A percentile compares a stretch with the other conserved stretches of the same genome.
Evolutionary conservation across 2,797 vertebrate species (phyloP).

Genomic region (Ataeniobius toweri): DNA sequence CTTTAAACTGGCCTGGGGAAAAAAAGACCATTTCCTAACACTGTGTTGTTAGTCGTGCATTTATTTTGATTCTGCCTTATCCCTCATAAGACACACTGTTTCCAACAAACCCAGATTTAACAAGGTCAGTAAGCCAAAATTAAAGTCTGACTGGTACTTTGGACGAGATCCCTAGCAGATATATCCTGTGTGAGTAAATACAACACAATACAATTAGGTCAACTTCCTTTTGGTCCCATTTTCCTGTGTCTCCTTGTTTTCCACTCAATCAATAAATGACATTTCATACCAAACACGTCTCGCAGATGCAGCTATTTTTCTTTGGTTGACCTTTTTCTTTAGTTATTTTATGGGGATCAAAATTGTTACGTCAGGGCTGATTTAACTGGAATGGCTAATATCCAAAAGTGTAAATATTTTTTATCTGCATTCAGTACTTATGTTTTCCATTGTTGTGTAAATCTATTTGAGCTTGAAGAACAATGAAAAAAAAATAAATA

Average conservation of each 20-base stretch:
- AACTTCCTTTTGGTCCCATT: conserved; percentile 51
- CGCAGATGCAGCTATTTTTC: neutral
- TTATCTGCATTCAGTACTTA: neutral
- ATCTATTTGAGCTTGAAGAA: conserved; percentile 14
- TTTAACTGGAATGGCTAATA: neutral
- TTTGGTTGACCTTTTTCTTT: neutral
- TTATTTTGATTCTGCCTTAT: neutral
- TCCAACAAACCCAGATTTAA: neutral
- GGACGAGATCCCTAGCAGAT: conserved; percentile 19
- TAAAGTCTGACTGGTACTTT: neutral
- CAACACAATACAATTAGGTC: conserved; percentile 42
- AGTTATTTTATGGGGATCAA: neutral
- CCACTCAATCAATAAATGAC: conserved; percentile 9
- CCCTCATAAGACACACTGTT: neutral
- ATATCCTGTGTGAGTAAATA: conserved; percentile 34
- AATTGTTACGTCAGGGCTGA: neutral
- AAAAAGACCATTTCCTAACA: neutral
- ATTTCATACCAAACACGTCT: conserved; percentile 5
- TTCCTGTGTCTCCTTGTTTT: conserved; percentile 41
- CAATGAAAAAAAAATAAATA: conserved; percentile 18
- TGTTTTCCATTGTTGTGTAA: conserved; percentile 16
- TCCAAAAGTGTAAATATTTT: neutral
- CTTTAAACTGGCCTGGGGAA: neutral
- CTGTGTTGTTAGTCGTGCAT: neutral
- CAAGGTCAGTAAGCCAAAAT: neutral